Evolutionary conservation across 1,140 invertebrate genomes (phyloP), one percentile per base, ranked within the genome.

Genomic region (Epicauta chinensis): DNA sequence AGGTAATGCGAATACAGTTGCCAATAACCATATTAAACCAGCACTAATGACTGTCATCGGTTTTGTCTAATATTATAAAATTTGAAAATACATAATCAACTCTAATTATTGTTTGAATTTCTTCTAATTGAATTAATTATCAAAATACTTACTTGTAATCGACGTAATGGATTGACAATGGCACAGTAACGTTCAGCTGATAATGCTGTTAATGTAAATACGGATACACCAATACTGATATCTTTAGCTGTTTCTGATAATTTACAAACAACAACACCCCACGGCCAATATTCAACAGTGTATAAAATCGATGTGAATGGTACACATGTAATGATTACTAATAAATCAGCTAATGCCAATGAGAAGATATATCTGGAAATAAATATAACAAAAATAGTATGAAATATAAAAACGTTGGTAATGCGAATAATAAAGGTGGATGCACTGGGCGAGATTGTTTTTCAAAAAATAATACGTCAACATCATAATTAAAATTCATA

Each of bases 151-250:
- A 67, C 64, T 52, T 75, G 82, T 45, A 75, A 79, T 59, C 87
- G 84, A 52, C 84, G 78, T 61, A 95, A 80, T 0, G 92, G 91
- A 66, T 91, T 83, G 0, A 92, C 91, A 50, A 96, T 95, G 12
- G 90, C 92, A 61, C 85, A 89, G 69, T 93, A 96, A 32, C 93
- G 79, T 68, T 97, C 93, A 3, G 84, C 89, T 30, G 91, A 92
- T 0, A 97, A 74, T 0, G 91, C 91, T 0, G 90, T 93, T 37
- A 97, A 72, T 0, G 92, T 96, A 68, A 96, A 95, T 3, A 96
- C 90, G 0, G 92, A 94, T 0, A 97, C 91, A 0, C 91, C 92
- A 38, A 95, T 87, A n/a, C 89, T 93, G 50, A 95, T 78, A 63
- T 94, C 91, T 67, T 93, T 92, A n/a, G 87, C 81, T 50, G 83